Conservation (phyloP, 2,113 vertebrate genomes). For the Malaclemys terrapin region DNA sequence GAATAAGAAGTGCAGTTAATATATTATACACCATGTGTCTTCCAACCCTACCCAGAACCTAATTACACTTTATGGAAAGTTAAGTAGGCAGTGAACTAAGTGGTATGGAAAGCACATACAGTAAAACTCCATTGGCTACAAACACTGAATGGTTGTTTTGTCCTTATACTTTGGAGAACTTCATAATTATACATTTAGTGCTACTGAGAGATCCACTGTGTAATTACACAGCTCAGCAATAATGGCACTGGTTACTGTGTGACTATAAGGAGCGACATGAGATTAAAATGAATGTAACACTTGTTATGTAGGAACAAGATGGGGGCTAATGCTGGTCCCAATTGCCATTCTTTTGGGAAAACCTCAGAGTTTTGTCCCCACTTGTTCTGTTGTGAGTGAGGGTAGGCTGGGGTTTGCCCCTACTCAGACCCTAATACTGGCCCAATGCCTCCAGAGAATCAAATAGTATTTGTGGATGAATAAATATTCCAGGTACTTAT, state of each 20-base stretch:
- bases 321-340: constrained; percentile 1
- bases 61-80: constrained; percentile 74
- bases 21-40: constrained; percentile 69
- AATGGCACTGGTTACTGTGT: constrained; percentile 67
- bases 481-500: background rate
- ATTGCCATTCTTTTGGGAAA: background rate
- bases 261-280: constrained; percentile 57
- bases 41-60: constrained; percentile 58
- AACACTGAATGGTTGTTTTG: constrained; percentile 61
- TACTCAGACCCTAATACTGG: no score
- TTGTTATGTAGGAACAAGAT: constrained; percentile 39
- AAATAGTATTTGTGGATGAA: background rate
- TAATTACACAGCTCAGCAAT: constrained; percentile 76
- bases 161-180: constrained; percentile 71
- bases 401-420: background rate
- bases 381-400: constrained; percentile 8
- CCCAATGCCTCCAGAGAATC: background rate
- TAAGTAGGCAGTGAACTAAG: constrained; percentile 72
- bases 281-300: constrained; percentile 64
- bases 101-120: constrained; percentile 29
- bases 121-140: constrained; percentile 53
- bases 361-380: background rate
- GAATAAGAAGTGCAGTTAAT: constrained; percentile 74
- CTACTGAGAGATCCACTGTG: constrained; percentile 62
- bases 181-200: constrained; percentile 78